Evolutionary conservation across 2,113 vertebrate species (phyloP), one percentile per base, ranked within the genome.

Genomic region (Phaethon lepturus): DNA sequence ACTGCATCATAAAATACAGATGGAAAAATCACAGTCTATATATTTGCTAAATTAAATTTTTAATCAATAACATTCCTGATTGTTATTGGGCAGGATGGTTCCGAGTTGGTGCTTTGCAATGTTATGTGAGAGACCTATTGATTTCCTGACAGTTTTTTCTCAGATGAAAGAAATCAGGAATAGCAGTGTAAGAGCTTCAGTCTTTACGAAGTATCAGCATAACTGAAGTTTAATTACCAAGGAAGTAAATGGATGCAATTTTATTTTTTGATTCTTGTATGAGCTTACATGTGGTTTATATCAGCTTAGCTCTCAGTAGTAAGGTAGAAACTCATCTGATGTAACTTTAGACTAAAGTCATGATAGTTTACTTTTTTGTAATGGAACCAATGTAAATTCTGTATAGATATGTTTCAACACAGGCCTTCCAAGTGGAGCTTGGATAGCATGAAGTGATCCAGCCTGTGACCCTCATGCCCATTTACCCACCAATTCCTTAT

Each of bases 11-110:
- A 92, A 92, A 95, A 84, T 49, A 60, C 22, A 75, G 40, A 74
- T 73, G 59, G 86, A 83, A 97, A 94, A 95, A 94, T 79, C 78
- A 81, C 42, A 94, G 68, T 56, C 45, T 68, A n/a, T 38, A 29
- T 60, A 85, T 68, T 75, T 49, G 72, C 31, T 33, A 90, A 44
- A 47, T 40, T 44, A 77, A 40, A 52, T 81, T 93, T 95, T 84
- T 72, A 74, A 81, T 95, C 94, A 68, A 78, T 96, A 94, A 28
- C 10, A 68, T 78, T 91, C 20, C 45, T 72, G 77, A 89, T 42
- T 95, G 44, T 50, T 93, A 89, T 60, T 5, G 25, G 63, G 75
- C 50, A 76, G 71, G 78, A 79, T 69, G 50, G 45, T 75, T 88
- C 66, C 2, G 5, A 76, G 53, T 26, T 60, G 13, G 10, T 92